Evolutionary conservation across 2,888 invertebrate species (phyloP).

Genomic region (Macrosiphum euphorbiae): DNA sequence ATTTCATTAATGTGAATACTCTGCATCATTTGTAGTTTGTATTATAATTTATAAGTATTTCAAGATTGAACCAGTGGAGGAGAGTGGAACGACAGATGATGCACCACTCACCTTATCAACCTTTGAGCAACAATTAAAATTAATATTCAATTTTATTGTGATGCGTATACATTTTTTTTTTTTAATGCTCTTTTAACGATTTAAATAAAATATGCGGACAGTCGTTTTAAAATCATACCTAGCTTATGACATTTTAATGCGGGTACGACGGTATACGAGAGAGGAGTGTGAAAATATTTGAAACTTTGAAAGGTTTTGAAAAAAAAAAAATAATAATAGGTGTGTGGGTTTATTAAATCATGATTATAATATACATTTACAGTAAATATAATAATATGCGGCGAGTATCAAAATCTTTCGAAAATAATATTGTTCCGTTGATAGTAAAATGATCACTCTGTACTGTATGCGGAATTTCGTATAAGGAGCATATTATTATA

Average conservation of each 20-base stretch:
- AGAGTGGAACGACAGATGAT: background rate
- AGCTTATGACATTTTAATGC: background rate
- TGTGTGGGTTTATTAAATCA: background rate
- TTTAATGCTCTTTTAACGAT: background rate
- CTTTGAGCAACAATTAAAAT: constrained; percentile 17
- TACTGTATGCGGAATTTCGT: background rate
- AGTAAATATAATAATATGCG: background rate
- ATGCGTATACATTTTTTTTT: background rate
- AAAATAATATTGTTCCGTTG: background rate
- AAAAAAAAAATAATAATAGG: background rate
- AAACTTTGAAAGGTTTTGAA: background rate
- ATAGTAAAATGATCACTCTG: constrained; percentile 26
- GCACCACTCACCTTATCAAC: background rate
- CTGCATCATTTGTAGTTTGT: background rate
- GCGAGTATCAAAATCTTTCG: background rate
- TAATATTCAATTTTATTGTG: background rate
- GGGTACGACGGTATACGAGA: background rate
- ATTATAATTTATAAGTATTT: background rate
- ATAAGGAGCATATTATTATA: background rate
- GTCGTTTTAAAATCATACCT: background rate
- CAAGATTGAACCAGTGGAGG: background rate
- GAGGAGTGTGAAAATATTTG: background rate
- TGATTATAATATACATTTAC: background rate
- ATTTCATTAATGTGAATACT: background rate
- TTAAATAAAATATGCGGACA: background rate